Percentiles rank a stretch among this genome's conserved stretches.
Conservation (phyloP, 2,888 invertebrate species). For the Holacanthella duospinosa region DNA sequence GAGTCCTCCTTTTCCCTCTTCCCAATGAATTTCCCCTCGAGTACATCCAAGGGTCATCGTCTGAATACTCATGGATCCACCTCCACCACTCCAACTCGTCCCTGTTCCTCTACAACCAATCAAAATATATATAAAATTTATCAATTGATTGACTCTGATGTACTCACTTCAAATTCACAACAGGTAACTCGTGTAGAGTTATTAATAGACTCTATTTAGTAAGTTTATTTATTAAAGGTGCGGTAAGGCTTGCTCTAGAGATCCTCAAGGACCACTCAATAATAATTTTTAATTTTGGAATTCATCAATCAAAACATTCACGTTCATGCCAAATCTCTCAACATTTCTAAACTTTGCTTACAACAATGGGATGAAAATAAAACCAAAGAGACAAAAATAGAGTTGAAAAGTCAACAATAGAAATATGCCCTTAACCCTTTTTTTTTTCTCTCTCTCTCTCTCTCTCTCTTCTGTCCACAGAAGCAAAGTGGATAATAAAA, state of each 20-base stretch:
- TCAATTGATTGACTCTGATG: not conserved
- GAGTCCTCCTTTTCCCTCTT: slow-evolving; percentile 18
- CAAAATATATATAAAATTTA: not conserved
- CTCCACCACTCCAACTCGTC: not conserved
- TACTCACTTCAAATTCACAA: not conserved
- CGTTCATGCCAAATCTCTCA: not conserved
- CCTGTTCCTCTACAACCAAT: not conserved
- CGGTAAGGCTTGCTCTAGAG: not conserved
- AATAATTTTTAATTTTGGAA: not conserved
- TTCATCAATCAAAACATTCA: not conserved
- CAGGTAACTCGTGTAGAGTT: not conserved
- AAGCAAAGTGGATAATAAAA: no score
- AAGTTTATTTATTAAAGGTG: not conserved
- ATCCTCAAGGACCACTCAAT: not conserved
- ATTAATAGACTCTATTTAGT: not conserved
- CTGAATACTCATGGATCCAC: slow-evolving; percentile 10
- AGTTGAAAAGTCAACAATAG: not conserved
- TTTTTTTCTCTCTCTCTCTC: no score
- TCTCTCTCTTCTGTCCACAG: no score
- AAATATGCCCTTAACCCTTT: no score
- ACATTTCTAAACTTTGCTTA: not conserved
- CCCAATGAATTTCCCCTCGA: slow-evolving; percentile 18
- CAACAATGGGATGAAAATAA: not conserved
- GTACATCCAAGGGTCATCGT: slow-evolving; percentile 22
- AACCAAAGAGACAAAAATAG: not conserved